A percentile compares a stretch with the other conserved stretches of the same genome.
Conservation (phyloP, 2,113 vertebrate species). For the Brienomyrus longianalis region DNA sequence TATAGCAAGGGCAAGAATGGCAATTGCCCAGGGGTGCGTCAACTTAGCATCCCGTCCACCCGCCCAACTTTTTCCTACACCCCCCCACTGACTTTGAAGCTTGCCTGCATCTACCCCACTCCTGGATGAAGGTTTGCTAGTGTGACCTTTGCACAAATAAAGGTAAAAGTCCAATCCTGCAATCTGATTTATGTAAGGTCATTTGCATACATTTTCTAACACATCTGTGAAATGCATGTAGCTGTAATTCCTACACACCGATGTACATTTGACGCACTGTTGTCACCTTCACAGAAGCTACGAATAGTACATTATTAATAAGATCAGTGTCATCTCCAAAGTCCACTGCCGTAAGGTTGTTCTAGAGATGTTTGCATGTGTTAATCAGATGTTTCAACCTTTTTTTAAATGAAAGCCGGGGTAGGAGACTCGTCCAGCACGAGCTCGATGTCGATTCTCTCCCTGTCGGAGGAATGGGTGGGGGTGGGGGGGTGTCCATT, state of each 20-base stretch:
- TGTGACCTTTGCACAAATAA: not conserved
- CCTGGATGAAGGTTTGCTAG: not conserved
- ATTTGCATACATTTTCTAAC: not conserved
- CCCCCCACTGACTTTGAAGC: not conserved
- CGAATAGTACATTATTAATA: not conserved
- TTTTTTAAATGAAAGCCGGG: not conserved
- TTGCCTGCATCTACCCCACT: not conserved
- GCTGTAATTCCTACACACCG: not conserved
- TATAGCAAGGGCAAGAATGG: not conserved
- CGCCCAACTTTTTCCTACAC: too few species aligned
- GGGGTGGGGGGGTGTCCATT: not conserved
- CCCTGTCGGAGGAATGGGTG: not conserved
- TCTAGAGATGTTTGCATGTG: not conserved
- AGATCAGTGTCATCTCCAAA: not conserved
- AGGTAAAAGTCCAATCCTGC: not conserved
- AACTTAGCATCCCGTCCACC: not conserved
- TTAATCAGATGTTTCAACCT: not conserved
- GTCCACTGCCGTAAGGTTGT: not conserved
- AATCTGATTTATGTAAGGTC: not conserved
- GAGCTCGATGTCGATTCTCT: not conserved
- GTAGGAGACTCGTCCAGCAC: not conserved
- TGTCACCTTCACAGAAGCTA: not conserved
- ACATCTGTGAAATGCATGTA: not conserved
- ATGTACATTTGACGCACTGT: not conserved
- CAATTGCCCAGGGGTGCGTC: not conserved